Evolutionary conservation across 2,797 vertebrate genomes (phyloP).

Genomic region (Alectoris magna): DNA sequence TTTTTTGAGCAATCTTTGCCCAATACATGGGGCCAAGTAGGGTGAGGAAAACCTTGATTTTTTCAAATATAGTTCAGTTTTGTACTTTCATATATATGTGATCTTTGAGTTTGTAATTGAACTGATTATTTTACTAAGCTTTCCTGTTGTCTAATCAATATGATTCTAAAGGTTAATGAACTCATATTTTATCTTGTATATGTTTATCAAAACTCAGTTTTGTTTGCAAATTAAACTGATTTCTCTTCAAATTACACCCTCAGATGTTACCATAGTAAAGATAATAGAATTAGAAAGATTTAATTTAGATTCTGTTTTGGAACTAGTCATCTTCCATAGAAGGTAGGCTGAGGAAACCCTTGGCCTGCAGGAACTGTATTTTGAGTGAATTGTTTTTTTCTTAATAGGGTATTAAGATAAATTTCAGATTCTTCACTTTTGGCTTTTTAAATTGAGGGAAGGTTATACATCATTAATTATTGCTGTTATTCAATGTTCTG

Average conservation of each 20-base stretch:
- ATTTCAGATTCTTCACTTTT: neutral
- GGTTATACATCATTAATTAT: neutral
- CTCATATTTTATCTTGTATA: neutral
- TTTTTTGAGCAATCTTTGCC: neutral
- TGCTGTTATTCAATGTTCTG: neutral
- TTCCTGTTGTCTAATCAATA: neutral
- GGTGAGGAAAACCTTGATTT: neutral
- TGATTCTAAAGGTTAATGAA: neutral
- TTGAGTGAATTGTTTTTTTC: neutral
- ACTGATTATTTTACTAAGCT: neutral
- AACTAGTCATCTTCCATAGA: neutral
- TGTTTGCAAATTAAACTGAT: slow-evolving; percentile 12
- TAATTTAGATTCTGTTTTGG: slow-evolving; percentile 40
- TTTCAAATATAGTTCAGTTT: neutral
- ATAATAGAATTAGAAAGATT: slow-evolving; percentile 40
- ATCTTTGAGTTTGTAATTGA: neutral
- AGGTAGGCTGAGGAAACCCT: slow-evolving; percentile 22
- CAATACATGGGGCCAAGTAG: neutral
- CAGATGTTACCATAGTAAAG: neutral
- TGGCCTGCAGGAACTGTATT: slow-evolving; percentile 42
- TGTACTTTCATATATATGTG: neutral
- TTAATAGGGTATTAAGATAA: neutral
- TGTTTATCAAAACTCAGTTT: neutral
- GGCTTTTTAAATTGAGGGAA: neutral
- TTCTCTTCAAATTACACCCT: neutral